Base-by-base conservation (phyloP, 2,797 vertebrate genomes). In the Hybognathus amarus region DNA sequence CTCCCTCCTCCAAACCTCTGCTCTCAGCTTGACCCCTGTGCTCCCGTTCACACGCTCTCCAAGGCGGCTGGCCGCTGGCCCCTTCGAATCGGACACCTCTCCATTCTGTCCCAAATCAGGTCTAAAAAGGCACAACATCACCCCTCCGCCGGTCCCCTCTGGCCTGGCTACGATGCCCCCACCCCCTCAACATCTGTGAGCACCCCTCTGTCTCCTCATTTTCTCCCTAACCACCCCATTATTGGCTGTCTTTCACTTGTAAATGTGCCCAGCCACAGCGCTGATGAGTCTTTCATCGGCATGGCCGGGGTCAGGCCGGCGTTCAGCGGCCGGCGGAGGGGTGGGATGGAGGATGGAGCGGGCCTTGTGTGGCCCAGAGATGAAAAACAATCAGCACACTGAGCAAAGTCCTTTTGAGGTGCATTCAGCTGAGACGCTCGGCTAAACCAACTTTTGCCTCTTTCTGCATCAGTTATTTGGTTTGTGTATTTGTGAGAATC, bases 191-290 rank as follows among this genome's bases (percentile, higher is more conserved):
- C 93, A 95, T 94, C 94, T 95, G 93, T 94, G 93, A 94, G 94
- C 87, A 90, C 90, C 93, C 92, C 93, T 94, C 94, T 92, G 92
- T 91, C 92, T 90, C 86, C 88, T 92, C 89, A 92, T 95, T 94
- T 94, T 94, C 92, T 93, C 91, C 82, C 92, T 94, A 95, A 95
- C 93, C 92, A 90, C 93, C 93, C 94, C 93, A 94, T 95, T 95
- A 93, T 95, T 93, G 91, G 83, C 71, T 85, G 82, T 89, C 93
- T 94, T 95, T 95, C 93, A 95, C 91, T 94, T 94, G 94, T 94
- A 94, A 95, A 95, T 95, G 93, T 91, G 89, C 90, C 92, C 92
- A 91, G 92, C 89, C 93, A 94, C 93, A 92, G 93, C 91, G 90
- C 91, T 93, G 92, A 94, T 94, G 92, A 92, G 90, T 92, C 93